Evolutionary conservation across 1,140 invertebrate genomes (phyloP).

Genomic region (Wiebesia pumilae): DNA sequence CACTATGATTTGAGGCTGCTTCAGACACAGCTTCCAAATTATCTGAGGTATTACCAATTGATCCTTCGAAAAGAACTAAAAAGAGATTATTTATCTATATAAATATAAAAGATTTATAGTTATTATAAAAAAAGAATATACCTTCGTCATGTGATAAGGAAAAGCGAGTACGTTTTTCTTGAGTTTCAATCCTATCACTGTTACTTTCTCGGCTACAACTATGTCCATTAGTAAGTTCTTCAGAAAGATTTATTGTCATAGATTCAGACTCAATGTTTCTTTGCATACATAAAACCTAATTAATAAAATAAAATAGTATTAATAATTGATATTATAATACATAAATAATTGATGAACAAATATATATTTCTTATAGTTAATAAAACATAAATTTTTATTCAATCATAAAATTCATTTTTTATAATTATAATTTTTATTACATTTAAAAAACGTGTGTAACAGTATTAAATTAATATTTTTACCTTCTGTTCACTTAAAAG

Average conservation of each 20-base stretch:
- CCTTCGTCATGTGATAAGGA: slow-evolving; percentile 92
- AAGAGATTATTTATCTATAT: not conserved
- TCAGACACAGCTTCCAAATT: slow-evolving; percentile 96
- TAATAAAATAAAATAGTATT: slow-evolving; percentile 36
- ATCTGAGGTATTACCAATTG: slow-evolving; percentile 91
- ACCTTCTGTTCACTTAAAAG: slow-evolving; percentile 85
- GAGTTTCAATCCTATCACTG: slow-evolving; percentile 72
- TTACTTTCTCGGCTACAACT: slow-evolving; percentile 62
- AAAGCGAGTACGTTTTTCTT: slow-evolving; percentile 81
- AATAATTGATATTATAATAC: not conserved
- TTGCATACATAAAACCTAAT: slow-evolving; percentile 72
- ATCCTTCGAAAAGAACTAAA: slow-evolving; percentile 76
- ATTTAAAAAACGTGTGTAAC: not conserved
- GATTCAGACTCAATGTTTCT: slow-evolving; percentile 62
- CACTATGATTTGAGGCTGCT: slow-evolving; percentile 95
- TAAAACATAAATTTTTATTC: not conserved
- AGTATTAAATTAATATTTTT: slow-evolving; percentile 17
- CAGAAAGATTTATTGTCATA: slow-evolving; percentile 65
- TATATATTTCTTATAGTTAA: slow-evolving; percentile 4
- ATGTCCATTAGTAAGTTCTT: slow-evolving; percentile 65
- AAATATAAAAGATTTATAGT: not conserved
- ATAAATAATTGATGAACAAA: not conserved
- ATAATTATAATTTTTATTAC: not conserved
- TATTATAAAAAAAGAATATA: slow-evolving; percentile 58
- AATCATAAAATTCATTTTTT: not conserved